phyloP scores from a whole-genome alignment of 2,888 invertebrate genomes.

The Gryllus longicercus region DNA sequence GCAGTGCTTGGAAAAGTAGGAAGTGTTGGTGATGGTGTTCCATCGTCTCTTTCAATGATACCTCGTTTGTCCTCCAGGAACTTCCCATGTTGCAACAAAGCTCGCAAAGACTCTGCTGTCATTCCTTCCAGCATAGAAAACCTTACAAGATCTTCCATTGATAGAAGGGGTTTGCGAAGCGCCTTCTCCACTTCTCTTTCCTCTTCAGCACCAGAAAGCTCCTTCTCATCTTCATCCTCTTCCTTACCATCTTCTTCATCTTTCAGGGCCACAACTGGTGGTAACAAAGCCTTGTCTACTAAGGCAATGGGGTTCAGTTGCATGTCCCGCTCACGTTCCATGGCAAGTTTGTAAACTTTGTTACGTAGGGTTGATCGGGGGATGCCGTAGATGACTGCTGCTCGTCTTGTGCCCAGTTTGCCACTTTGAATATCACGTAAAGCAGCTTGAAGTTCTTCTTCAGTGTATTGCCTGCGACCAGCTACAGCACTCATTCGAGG shows the following conservation, averaged over 20 bases:
- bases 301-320: conserved; percentile 31
- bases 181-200: conserved; percentile 60
- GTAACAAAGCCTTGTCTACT: conserved; percentile 28
- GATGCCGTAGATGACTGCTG: conserved; percentile 93
- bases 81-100: conserved; percentile 51
- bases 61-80: conserved; percentile 41
- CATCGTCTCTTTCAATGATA: conserved; percentile 32
- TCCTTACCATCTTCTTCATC: conserved; percentile 36
- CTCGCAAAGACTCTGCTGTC: conserved; percentile 32
- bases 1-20: conserved; percentile 34
- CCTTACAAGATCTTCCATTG: conserved; percentile 58
- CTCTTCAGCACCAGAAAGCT: conserved; percentile 57
- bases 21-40: conserved; percentile 36
- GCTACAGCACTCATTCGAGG: conserved; percentile 54
- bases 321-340: conserved; percentile 67
- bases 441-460: conserved; percentile 91
- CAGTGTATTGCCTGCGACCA: conserved; percentile 83
- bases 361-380: conserved; percentile 94
- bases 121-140: conserved; percentile 42
- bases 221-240: conserved; percentile 54
- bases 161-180: conserved; percentile 55
- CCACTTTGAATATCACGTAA: conserved; percentile 90
- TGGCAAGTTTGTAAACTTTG: conserved; percentile 80
- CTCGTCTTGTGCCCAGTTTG: conserved; percentile 85
- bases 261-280: conserved; percentile 20